Evolutionary conservation across 2,797 vertebrate species (phyloP).

Genomic region (Lepilemur ruficaudatus): DNA sequence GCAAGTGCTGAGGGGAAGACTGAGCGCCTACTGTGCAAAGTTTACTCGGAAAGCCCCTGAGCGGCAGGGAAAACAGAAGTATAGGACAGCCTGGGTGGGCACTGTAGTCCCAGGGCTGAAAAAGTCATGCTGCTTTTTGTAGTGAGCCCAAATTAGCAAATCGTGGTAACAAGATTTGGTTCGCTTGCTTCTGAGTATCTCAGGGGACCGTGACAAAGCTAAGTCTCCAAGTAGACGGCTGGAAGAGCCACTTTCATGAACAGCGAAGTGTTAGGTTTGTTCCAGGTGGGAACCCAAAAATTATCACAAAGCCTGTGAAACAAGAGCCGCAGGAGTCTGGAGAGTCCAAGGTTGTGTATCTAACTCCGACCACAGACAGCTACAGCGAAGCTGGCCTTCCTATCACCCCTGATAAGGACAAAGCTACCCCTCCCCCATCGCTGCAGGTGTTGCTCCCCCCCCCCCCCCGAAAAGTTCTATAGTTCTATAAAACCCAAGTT

Average conservation of each 20-base stretch:
- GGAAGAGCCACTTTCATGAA: neutral
- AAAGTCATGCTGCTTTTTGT: neutral
- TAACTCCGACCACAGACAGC: too few species aligned
- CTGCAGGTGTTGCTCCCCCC: too few species aligned
- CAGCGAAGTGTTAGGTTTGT: neutral
- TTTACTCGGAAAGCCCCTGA: neutral
- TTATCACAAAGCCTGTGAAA: too few species aligned
- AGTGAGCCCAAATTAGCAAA: neutral
- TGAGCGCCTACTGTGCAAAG: accelerated
- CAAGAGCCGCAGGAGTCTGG: too few species aligned
- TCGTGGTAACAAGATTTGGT: neutral
- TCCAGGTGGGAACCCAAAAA: too few species aligned
- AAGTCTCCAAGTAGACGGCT: neutral
- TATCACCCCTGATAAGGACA: too few species aligned
- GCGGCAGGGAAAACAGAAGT: neutral
- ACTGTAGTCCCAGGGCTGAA: neutral
- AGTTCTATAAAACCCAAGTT: too few species aligned
- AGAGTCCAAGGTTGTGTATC: too few species aligned
- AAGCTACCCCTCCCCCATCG: too few species aligned
- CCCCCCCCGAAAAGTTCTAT: too few species aligned
- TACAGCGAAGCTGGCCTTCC: too few species aligned
- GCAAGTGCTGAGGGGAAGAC: too few species aligned
- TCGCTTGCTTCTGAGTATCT: neutral
- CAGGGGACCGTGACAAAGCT: neutral
- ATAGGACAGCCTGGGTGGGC: neutral